Percentiles rank a stretch among this genome's conserved stretches.
Evolutionary conservation across 2,113 vertebrate genomes (phyloP).

Genomic region (Eurypyga helias): DNA sequence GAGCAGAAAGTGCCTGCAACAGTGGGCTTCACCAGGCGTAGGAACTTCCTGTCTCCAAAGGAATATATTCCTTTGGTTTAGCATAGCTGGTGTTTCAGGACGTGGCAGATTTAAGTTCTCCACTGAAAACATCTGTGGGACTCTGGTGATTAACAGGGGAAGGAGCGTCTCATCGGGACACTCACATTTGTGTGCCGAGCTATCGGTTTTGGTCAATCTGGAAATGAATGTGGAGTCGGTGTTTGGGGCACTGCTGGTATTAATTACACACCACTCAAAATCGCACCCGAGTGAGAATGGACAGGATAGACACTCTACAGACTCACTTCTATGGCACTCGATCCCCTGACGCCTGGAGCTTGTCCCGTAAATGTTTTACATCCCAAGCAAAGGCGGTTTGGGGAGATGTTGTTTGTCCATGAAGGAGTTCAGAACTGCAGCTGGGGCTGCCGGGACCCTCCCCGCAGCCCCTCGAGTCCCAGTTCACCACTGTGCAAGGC

Average conservation of each 20-base stretch:
- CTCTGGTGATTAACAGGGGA: neutral
- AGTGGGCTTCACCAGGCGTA: neutral
- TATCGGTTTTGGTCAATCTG: neutral
- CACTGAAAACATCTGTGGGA: neutral
- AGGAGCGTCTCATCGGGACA: neutral
- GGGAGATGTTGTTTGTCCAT: fast-evolving
- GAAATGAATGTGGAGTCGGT: neutral
- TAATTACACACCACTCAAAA: neutral
- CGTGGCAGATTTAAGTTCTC: neutral
- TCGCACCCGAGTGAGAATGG: neutral
- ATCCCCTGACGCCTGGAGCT: too few relatives aligned
- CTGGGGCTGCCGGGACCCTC: neutral
- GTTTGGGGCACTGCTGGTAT: neutral
- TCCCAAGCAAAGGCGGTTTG: fast-evolving
- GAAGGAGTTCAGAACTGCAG: neutral
- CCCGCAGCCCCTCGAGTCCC: neutral
- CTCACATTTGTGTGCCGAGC: neutral
- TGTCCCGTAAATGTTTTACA: fast-evolving
- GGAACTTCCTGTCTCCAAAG: neutral
- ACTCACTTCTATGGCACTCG: fast-evolving
- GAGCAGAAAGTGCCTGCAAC: neutral
- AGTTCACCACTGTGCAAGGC: neutral
- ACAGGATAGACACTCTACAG: neutral
- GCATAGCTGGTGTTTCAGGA: neutral
- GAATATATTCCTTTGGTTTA: neutral